Percentiles rank a stretch among this genome's conserved stretches.
Evolutionary conservation across 2,797 vertebrate species (phyloP).

Genomic region (Chloroceryle amazona): DNA sequence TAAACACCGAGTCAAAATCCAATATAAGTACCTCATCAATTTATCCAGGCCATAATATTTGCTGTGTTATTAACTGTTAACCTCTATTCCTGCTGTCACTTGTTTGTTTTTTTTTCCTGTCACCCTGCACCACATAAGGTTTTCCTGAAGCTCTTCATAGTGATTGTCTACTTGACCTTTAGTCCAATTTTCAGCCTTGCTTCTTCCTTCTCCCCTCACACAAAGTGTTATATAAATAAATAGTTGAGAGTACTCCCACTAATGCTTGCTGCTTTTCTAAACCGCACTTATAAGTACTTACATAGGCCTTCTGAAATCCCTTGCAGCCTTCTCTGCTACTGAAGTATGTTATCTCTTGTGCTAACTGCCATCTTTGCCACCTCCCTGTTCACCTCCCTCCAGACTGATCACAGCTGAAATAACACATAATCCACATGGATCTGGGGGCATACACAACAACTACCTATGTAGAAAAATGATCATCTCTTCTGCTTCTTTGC

Average conservation of each 20-base stretch:
- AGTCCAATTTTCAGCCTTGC: not conserved
- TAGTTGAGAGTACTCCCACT: not conserved
- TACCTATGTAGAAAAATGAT: not conserved
- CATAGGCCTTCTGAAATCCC: not conserved
- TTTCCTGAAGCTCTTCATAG: not conserved
- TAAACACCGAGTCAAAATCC: not conserved
- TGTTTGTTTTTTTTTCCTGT: not conserved
- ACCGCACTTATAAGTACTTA: not conserved
- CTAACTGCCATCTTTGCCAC: not conserved
- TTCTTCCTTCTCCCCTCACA: not conserved
- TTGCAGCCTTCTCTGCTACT: not conserved
- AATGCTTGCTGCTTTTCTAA: not conserved
- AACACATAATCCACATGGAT: not conserved
- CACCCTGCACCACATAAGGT: not conserved
- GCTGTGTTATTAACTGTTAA: not conserved
- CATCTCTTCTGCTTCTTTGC: not conserved
- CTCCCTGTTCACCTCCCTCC: too few relatives aligned
- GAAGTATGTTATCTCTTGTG: not conserved
- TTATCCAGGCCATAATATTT: not conserved
- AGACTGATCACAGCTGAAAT: not conserved
- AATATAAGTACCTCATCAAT: not conserved
- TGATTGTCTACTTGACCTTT: not conserved
- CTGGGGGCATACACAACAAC: not conserved
- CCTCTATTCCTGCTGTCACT: not conserved
- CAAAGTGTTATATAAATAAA: not conserved